Evolutionary conservation across 2,797 vertebrate genomes (phyloP).

Genomic region (Perodicticus potto): DNA sequence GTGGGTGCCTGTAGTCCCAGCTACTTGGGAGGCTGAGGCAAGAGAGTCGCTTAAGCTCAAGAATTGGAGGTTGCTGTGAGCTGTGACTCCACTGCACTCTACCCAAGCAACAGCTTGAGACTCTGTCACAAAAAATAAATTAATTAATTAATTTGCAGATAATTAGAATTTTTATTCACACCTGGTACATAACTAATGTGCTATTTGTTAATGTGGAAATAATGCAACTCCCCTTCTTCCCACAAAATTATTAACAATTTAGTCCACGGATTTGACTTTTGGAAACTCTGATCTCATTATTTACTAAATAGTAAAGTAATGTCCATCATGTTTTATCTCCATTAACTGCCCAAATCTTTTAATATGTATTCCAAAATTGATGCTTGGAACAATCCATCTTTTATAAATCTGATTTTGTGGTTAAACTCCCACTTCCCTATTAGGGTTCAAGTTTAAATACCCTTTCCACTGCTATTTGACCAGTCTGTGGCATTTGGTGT

Average conservation of each 20-base stretch:
- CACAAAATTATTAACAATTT: neutral
- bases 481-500: neutral
- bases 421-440: neutral
- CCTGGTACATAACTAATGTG: neutral
- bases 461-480: neutral
- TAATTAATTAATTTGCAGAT: neutral
- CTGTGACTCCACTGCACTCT: no score
- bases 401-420: neutral
- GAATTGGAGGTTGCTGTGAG: no score
- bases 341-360: neutral
- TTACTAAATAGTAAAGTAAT: neutral
- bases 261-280: neutral
- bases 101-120: no score
- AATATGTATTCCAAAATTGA: neutral
- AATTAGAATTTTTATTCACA: constrained; percentile 24
- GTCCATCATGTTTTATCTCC: neutral
- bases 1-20: no score
- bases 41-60: no score
- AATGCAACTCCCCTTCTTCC: neutral
- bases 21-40: no score
- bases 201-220: neutral
- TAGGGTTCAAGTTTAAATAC: constrained; percentile 44
- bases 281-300: neutral
- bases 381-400: neutral
- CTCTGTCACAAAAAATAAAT: no score